phyloP scores from a whole-genome alignment of 2,797 vertebrate species.

The Takifugu rubripes region DNA sequence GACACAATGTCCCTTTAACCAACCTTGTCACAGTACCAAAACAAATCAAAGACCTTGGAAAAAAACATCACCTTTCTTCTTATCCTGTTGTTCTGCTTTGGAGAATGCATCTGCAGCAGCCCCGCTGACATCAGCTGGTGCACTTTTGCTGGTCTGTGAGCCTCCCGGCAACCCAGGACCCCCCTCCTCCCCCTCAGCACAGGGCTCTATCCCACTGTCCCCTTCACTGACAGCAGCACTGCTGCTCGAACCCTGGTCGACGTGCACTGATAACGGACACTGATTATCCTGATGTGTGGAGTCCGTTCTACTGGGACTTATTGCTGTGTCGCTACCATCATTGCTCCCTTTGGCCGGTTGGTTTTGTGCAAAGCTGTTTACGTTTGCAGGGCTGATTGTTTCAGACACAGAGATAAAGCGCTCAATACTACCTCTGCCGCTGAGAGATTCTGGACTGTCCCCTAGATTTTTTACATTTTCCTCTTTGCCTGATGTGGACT shows the following conservation, averaged over 20 bases:
- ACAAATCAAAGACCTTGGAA: not conserved
- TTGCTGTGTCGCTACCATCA: conserved; percentile 4
- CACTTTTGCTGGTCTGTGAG: conserved; percentile 19
- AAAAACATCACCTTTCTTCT: conserved; percentile 67
- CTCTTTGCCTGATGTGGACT: conserved; percentile 5
- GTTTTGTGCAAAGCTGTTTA: conserved; percentile 5
- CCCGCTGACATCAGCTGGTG: conserved; percentile 3
- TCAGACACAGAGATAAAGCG: conserved; percentile 4
- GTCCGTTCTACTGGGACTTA: conserved; percentile 4
- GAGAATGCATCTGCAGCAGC: conserved; percentile 35
- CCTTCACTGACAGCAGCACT: conserved; percentile 31
- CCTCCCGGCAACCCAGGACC: conserved; percentile 5
- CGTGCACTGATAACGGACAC: conserved; percentile 20
- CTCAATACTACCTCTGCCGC: conserved; percentile 4
- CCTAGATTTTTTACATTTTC: conserved; percentile 1
- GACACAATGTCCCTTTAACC: conserved; percentile 7
- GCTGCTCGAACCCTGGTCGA: conserved; percentile 16
- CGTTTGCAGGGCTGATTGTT: conserved; percentile 1
- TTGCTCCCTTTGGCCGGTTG: conserved; percentile 8
- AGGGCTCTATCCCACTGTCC: conserved; percentile 51
- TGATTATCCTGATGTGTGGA: conserved; percentile 12
- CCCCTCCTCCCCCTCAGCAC: conserved; percentile 38
- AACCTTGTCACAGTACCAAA: not conserved
- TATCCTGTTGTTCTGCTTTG: conserved; percentile 58
- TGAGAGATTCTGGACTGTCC: conserved; percentile 7